Conservation (phyloP, 2,888 invertebrate species). For the Adelphocoris suturalis region DNA sequence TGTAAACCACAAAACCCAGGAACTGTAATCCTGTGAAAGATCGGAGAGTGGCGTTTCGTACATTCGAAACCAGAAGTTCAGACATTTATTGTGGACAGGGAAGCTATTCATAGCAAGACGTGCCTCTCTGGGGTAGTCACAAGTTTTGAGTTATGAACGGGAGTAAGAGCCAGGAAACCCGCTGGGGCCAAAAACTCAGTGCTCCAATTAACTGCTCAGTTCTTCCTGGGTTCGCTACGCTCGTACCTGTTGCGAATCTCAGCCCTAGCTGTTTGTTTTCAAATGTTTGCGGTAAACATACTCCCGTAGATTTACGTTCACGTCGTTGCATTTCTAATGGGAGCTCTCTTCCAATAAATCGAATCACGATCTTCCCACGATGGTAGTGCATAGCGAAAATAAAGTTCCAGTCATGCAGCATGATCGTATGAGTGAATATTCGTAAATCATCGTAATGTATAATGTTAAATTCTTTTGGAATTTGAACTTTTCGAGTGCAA, state of each 20-base stretch:
- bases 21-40: neutral
- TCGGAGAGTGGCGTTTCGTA: neutral
- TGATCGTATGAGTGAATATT: too few species aligned
- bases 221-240: neutral
- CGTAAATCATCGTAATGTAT: too few species aligned
- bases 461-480: too few species aligned
- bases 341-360: too few species aligned
- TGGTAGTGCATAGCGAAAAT: too few species aligned
- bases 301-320: too few species aligned
- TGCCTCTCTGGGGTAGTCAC: neutral
- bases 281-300: neutral
- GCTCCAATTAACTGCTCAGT: constrained; percentile 1
- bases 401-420: too few species aligned
- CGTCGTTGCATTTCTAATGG: too few species aligned
- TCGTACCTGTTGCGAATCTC: constrained; percentile 22
- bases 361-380: too few species aligned
- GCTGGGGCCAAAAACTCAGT: constrained; percentile 4
- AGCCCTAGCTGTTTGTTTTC: neutral
- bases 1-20: neutral
- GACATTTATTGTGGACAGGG: constrained; percentile 13
- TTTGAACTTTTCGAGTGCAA: too few species aligned
- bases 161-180: neutral
- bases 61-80: neutral
- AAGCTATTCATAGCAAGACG: neutral
- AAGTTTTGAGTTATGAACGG: constrained; percentile 19